Conservation (phyloP, 1,140 invertebrate species). For the Prorops nasuta region DNA sequence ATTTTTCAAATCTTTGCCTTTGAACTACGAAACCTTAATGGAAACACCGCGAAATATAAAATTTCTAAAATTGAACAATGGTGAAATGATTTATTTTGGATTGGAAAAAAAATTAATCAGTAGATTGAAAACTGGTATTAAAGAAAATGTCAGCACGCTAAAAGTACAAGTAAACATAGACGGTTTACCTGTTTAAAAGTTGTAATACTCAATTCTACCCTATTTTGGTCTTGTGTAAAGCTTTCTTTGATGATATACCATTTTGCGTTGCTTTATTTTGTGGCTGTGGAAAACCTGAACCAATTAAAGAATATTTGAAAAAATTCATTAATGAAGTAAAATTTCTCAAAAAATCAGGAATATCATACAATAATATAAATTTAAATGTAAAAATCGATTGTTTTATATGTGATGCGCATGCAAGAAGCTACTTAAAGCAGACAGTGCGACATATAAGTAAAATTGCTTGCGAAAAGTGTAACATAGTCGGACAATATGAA, state of each 20-base stretch:
- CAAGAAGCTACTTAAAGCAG: conserved; percentile 4
- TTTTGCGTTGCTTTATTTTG: conserved; percentile 12
- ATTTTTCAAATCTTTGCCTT: not conserved
- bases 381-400: conserved; percentile 1
- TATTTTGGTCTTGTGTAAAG: not conserved
- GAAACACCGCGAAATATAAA: not conserved
- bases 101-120: not conserved
- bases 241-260: not conserved
- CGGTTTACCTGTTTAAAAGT: not conserved
- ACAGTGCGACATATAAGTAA: not conserved
- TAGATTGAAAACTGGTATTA: not conserved
- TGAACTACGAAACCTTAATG: not conserved
- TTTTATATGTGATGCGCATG: conserved; percentile 13
- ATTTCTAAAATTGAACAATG: not conserved
- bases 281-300: conserved; percentile 10
- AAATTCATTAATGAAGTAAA: conserved; percentile 13
- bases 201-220: not conserved
- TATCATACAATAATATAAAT: conserved; percentile 1
- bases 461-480: not conserved
- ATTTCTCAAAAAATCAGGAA: conserved; percentile 8
- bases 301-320: conserved; percentile 9
- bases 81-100: not conserved
- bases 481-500: not conserved
- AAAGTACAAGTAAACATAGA: not conserved
- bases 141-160: not conserved